phyloP scores from a whole-genome alignment of 2,888 invertebrate species.

The Drosophila leonis region DNA sequence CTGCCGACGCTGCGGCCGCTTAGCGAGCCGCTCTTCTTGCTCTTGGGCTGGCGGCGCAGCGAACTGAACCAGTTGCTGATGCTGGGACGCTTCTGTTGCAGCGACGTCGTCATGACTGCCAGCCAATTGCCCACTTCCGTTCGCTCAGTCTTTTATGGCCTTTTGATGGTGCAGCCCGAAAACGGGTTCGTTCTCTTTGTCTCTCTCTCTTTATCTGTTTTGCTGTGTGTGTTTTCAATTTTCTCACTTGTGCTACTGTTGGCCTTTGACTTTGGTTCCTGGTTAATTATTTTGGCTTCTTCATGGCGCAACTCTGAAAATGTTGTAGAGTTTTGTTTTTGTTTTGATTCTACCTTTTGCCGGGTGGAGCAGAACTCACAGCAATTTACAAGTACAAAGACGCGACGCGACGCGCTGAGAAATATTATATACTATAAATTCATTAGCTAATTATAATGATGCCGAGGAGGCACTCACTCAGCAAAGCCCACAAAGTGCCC shows the following conservation, averaged over 20 bases:
- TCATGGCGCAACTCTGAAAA: conserved; percentile 66
- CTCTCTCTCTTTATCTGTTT: neutral
- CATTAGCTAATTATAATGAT: conserved; percentile 62
- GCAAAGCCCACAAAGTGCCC: conserved; percentile 36
- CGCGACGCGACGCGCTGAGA: conserved; percentile 18
- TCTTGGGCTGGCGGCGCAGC: conserved; percentile 87
- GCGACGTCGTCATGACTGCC: conserved; percentile 69
- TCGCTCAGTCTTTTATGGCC: conserved; percentile 33
- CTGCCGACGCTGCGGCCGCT: conserved; percentile 67
- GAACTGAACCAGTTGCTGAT: conserved; percentile 94
- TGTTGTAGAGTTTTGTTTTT: conserved; percentile 39
- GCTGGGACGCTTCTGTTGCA: conserved; percentile 89
- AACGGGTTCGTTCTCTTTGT: conserved; percentile 23
- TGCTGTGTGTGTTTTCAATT: neutral
- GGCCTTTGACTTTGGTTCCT: conserved; percentile 27
- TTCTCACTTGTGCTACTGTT: conserved; percentile 13
- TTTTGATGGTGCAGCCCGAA: conserved; percentile 20
- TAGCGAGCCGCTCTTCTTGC: conserved; percentile 75
- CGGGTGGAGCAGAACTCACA: neutral
- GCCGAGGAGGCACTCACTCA: conserved; percentile 8
- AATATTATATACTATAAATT: conserved; percentile 41
- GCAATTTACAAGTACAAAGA: conserved; percentile 73
- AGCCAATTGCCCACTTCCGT: conserved; percentile 54
- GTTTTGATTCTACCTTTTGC: conserved; percentile 13
- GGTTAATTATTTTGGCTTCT: conserved; percentile 58